Evolutionary conservation across 2,113 vertebrate genomes (phyloP), one percentile per base, ranked within the genome.

Genomic region (Silurus meridionalis): DNA sequence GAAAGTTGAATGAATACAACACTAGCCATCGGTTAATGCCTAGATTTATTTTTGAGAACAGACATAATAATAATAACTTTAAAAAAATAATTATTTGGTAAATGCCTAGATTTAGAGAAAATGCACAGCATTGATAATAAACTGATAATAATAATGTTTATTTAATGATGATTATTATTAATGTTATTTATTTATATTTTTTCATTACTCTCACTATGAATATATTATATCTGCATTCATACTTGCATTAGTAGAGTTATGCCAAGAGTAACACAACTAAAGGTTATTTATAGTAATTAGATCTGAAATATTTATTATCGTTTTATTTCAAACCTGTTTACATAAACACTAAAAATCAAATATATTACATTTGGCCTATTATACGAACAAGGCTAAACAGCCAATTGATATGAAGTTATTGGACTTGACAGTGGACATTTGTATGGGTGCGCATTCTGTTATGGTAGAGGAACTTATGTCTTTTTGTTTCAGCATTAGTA

Each of bases 401-500:
- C 37, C 53, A 72, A 60, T 19, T 81, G 55, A 61, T 81, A 25
- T 81, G 85, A 64, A 74, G 28, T 77, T 82, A 74, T 80, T 28
- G 50, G 58, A 58, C 60, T 64, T 78, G 83, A 84, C 85, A 89
- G 69, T 23, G 14, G 80, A 69, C 48, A 48, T 86, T 87, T 87
- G 78, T 63, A 23, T 81, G 78, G 83, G 83, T 86, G 52, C 83
- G 69, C 50, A 83, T 58, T 21, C 15, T 21, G 55, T 48, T 64
- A 71, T 50, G 37, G n/a, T 21, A 71, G n/a, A 6, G 9, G 60
- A 60, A 25, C 3, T 60, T n/a, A 61, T 81, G 17, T 81, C 19
- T 48, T 81, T 69, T 37, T 25, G 4, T 82, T 66, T 15, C 4
- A 52, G 61, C 61, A 82, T 66, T 66, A 66, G 11, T 80, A 84